These are phyloP conservation scores for Nemotelus nigrinus DNA, from an alignment of 2,888 invertebrate species.

Conservation along the genomic window DNA sequence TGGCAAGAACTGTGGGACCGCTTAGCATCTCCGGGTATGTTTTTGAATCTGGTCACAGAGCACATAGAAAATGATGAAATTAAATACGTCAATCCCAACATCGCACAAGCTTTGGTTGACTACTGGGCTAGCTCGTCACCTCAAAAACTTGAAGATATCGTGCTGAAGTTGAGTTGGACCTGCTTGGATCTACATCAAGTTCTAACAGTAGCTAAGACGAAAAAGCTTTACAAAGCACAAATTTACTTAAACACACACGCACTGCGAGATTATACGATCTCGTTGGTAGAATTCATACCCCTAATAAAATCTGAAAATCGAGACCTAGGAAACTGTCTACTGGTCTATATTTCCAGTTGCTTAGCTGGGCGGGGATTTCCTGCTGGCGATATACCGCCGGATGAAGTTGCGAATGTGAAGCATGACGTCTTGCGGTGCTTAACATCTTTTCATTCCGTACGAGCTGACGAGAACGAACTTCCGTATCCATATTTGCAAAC, in stretches of 20 bases:
- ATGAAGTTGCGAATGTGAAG: slow-evolving; percentile 73
- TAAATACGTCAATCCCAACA: slow-evolving; percentile 71
- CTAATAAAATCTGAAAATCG: slow-evolving; percentile 67
- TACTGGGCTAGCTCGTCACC: slow-evolving; percentile 72
- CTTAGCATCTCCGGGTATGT: slow-evolving; percentile 68
- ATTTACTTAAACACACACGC: slow-evolving; percentile 82
- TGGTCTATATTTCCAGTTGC: slow-evolving; percentile 88
- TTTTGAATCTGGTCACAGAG: slow-evolving; percentile 76
- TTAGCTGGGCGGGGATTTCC: slow-evolving; percentile 88
- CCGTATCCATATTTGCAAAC: slow-evolving; percentile 79
- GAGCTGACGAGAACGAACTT: slow-evolving; percentile 70
- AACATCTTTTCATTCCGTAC: slow-evolving; percentile 74
- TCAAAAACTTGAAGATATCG: slow-evolving; percentile 74
- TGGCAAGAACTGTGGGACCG: slow-evolving; percentile 74
- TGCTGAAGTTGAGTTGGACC: slow-evolving; percentile 77
- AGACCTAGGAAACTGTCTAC: slow-evolving; percentile 80
- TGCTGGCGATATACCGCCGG: slow-evolving; percentile 74
- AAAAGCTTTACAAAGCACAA: slow-evolving; percentile 62
- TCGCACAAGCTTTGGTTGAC: slow-evolving; percentile 77
- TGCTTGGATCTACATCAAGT: slow-evolving; percentile 82
- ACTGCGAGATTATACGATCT: slow-evolving; percentile 77
- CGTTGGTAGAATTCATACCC: slow-evolving; percentile 74
- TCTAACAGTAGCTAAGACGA: slow-evolving; percentile 60
- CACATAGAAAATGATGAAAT: slow-evolving; percentile 75
- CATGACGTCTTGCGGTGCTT: slow-evolving; percentile 77